These are phyloP conservation scores for Propithecus coquereli DNA, from an alignment of 2,113 vertebrate genomes.

Conservation along the genomic window DNA sequence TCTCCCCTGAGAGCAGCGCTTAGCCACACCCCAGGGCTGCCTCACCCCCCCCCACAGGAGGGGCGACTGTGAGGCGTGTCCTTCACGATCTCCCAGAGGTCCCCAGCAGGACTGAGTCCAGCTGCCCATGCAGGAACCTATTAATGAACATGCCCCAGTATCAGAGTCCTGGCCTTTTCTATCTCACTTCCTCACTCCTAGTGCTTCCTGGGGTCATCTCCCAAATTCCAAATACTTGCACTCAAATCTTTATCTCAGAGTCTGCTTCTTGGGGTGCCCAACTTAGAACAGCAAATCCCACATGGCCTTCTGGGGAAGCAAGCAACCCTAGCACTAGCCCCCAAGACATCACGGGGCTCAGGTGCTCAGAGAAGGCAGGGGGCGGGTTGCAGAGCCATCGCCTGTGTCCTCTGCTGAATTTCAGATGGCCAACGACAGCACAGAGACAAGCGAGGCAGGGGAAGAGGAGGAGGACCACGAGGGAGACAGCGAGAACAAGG, in stretches of 20 bases:
- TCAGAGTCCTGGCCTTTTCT: neutral
- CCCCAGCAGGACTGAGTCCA: neutral
- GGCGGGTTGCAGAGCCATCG: neutral
- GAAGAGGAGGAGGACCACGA: constrained; percentile 98
- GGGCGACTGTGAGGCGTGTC: neutral
- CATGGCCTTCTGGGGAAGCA: neutral
- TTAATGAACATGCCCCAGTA: neutral
- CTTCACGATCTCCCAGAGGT: neutral
- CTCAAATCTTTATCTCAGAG: neutral
- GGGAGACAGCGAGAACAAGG: constrained; percentile 96
- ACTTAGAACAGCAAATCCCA: neutral
- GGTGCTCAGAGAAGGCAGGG: neutral
- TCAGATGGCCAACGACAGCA: constrained; percentile 99
- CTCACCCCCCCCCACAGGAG: no score
- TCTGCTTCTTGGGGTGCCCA: neutral
- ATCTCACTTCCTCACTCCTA: neutral
- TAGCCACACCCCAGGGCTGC: neutral
- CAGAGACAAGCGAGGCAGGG: constrained; percentile 97
- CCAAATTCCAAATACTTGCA: neutral
- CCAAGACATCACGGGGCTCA: neutral
- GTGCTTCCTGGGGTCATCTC: neutral
- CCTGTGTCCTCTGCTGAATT: constrained; percentile 18
- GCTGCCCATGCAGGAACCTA: neutral
- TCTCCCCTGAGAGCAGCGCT: neutral
- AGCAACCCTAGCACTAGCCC: neutral